phyloP scores from a whole-genome alignment of 2,797 vertebrate species.

The Liasis olivaceus region DNA sequence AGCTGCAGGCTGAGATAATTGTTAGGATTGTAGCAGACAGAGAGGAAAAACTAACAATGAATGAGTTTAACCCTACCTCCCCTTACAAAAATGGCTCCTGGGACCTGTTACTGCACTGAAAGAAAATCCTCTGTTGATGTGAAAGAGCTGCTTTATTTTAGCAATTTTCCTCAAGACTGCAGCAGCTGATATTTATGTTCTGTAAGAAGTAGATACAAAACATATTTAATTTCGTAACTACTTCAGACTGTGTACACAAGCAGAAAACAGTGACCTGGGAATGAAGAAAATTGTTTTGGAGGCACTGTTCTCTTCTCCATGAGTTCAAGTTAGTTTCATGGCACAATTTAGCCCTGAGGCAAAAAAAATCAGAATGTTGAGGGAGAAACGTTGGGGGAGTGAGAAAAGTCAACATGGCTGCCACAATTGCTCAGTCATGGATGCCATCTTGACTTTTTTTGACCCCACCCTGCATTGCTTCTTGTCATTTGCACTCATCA shows the following conservation, averaged over 20 bases:
- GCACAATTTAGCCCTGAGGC: neutral
- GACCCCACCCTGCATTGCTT: neutral
- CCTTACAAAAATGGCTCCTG: neutral
- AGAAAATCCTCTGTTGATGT: neutral
- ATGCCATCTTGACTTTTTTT: neutral
- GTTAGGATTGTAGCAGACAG: neutral
- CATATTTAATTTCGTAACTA: neutral
- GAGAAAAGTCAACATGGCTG: neutral
- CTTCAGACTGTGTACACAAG: neutral
- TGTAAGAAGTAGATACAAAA: neutral
- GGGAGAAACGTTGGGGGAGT: neutral
- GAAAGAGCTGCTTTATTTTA: neutral
- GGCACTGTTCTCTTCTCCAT: neutral
- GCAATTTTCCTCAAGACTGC: neutral
- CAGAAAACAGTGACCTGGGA: neutral
- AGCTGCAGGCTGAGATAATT: neutral
- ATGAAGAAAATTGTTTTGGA: neutral
- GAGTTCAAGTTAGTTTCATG: neutral
- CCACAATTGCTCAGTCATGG: neutral
- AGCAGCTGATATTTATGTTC: neutral
- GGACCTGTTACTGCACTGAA: neutral
- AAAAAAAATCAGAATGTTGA: conserved; percentile 14
- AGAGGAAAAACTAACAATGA: neutral
- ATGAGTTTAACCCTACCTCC: neutral
- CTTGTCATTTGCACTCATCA: neutral